phyloP scores from a whole-genome alignment of 2,888 invertebrate species.

The Protonemura montana region DNA sequence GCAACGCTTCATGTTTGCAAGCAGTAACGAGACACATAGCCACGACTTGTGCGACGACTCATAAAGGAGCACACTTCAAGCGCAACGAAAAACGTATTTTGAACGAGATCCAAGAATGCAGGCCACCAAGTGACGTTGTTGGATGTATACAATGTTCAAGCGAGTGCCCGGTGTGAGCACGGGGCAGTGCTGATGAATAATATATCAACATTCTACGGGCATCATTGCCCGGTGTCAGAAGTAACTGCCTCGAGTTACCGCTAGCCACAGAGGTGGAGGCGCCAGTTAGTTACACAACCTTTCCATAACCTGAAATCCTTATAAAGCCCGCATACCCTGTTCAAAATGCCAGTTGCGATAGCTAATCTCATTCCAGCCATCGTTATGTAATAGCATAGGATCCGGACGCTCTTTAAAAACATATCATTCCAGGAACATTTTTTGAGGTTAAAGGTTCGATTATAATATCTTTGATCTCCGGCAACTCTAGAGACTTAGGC shows the following conservation, averaged over 20 bases:
- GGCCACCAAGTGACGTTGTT: not conserved
- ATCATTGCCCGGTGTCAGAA: not conserved
- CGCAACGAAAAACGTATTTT: not conserved
- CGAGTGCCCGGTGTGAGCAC: not conserved
- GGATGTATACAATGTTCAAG: not conserved
- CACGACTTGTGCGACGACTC: not conserved
- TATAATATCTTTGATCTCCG: constrained; percentile 7
- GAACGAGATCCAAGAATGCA: not conserved
- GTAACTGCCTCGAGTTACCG: not conserved
- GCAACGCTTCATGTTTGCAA: not conserved
- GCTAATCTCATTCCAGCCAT: not conserved
- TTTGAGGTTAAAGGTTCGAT: not conserved
- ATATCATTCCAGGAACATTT: not conserved
- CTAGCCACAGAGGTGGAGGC: not conserved
- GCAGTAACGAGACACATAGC: not conserved
- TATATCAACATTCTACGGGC: not conserved
- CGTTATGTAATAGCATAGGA: not conserved
- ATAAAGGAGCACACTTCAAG: not conserved
- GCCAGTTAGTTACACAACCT: no score
- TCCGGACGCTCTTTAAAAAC: not conserved
- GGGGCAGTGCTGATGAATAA: not conserved
- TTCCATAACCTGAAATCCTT: no score
- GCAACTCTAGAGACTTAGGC: not conserved
- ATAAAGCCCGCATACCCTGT: no score
- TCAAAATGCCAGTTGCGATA: no score